Evolutionary conservation across 2,888 invertebrate species (phyloP), one percentile per base, ranked within the genome.

Genomic region (Slavum lentiscoides): DNA sequence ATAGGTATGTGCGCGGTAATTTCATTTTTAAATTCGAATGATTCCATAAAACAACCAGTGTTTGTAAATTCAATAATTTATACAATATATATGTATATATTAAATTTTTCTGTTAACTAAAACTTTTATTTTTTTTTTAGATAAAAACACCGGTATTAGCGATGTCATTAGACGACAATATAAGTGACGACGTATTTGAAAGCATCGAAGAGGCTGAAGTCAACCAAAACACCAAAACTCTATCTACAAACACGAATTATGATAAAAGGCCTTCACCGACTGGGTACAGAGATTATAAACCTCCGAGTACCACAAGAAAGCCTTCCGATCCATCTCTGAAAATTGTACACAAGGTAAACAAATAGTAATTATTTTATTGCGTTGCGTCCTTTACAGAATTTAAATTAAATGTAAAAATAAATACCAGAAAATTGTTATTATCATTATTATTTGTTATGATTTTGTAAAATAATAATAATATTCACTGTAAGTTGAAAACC

Each of bases 171-270:
- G 93, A 93, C 84, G 93, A 94, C 87, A 92, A 91, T 85, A 92
- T 94, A 90, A 93, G 92, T 85, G 94, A 94, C 87, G 94, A 94
- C 86, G 94, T 94, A 74, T 94, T 94, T 85, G 93, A 93, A 85
- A 90, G 91, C 64, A 87, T 89, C 49, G 89, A 89, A 61, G 85
- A 85, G 83, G 86, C 87, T 55, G 74, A 83, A 59, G 23, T 66
- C 23, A 82, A 82, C 66, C 69, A 72, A 58, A 73, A 82, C 39
- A 81, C 82, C 39, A 81, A 72, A 82, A 84, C 39, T 61, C 82
- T 43, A 82, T 83, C 55, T 87, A 84, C 86, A 86, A 53, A 75
- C 70, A 87, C 83, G 87, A 88, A 2, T 84, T 86, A 84, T 58
- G 81, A 72, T 21, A 82, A 72, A 73, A 83, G 39, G 73, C 92